Evolutionary conservation across 2,888 invertebrate species (phyloP).

Genomic region (Phymatocera aterrima): DNA sequence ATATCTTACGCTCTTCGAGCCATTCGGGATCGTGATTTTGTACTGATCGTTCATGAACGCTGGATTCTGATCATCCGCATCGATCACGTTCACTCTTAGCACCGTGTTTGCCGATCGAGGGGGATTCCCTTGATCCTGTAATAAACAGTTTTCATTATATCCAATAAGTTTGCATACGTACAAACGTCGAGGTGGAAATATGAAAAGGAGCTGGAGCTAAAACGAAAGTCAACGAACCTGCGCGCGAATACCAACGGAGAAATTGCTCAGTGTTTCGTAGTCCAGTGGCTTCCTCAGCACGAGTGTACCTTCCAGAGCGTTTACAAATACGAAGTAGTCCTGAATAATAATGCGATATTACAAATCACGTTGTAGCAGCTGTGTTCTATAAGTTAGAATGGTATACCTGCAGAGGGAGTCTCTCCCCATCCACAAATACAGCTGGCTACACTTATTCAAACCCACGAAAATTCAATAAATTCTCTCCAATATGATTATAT

Average conservation of each 20-base stretch:
- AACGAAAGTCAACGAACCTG: slow-evolving; percentile 74
- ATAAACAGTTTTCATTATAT: not conserved
- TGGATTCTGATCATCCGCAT: slow-evolving; percentile 95
- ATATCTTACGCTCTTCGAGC: slow-evolving; percentile 75
- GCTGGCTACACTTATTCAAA: slow-evolving; percentile 54
- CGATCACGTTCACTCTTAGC: slow-evolving; percentile 87
- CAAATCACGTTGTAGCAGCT: not conserved
- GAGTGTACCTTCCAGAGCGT: slow-evolving; percentile 89
- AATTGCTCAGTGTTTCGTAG: slow-evolving; percentile 87
- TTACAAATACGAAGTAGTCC: slow-evolving; percentile 90
- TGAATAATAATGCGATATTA: slow-evolving; percentile 61
- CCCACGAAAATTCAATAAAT: not conserved
- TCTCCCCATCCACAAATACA: slow-evolving; percentile 55
- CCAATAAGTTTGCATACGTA: not conserved
- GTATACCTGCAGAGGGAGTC: slow-evolving; percentile 53
- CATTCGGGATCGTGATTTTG: slow-evolving; percentile 81
- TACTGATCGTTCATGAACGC: slow-evolving; percentile 87
- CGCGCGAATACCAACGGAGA: slow-evolving; percentile 83
- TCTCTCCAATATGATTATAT: no score
- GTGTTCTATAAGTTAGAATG: not conserved
- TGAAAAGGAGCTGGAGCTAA: no score
- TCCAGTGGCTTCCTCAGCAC: slow-evolving; percentile 88
- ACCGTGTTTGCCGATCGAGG: slow-evolving; percentile 86
- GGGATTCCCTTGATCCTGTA: slow-evolving; percentile 88
- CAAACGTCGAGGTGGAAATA: not conserved